These are phyloP conservation scores for Allobates femoralis DNA, from an alignment of 2,797 vertebrate species.

Conservation along the genomic window DNA sequence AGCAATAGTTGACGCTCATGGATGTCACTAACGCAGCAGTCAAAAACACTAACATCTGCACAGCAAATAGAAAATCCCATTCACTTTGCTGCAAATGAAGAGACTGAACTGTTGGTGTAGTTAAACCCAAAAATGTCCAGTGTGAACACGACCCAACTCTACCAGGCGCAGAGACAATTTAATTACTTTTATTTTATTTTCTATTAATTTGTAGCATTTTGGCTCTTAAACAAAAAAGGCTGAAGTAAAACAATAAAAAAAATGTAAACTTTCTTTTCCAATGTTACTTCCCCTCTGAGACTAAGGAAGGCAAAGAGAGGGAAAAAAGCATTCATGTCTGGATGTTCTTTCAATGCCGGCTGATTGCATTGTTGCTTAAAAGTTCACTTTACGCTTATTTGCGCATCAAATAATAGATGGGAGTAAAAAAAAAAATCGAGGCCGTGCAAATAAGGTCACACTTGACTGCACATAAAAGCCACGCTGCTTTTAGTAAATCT, in stretches of 20 bases:
- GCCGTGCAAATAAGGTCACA: constrained; percentile 21
- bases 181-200: too few relatives aligned
- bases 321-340: neutral
- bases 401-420: constrained; percentile 9
- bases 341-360: constrained; percentile 26
- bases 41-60: too few relatives aligned
- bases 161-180: too few relatives aligned
- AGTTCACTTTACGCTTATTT: constrained; percentile 47
- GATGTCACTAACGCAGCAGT: too few relatives aligned
- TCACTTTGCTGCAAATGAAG: too few relatives aligned
- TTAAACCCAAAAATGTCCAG: too few relatives aligned
- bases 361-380: constrained; percentile 45
- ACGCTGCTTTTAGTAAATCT: neutral
- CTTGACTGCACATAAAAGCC: constrained; percentile 24
- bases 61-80: too few relatives aligned
- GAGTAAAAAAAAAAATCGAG: neutral
- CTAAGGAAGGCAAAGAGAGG: neutral
- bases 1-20: too few relatives aligned
- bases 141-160: too few relatives aligned
- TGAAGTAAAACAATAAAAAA: neutral
- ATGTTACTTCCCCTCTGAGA: neutral
- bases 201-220: neutral
- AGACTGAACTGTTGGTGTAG: too few relatives aligned
- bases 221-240: neutral
- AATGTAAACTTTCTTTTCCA: neutral